Evolutionary conservation across 2,113 vertebrate species (phyloP).

Genomic region (Struthidea cinerea): DNA sequence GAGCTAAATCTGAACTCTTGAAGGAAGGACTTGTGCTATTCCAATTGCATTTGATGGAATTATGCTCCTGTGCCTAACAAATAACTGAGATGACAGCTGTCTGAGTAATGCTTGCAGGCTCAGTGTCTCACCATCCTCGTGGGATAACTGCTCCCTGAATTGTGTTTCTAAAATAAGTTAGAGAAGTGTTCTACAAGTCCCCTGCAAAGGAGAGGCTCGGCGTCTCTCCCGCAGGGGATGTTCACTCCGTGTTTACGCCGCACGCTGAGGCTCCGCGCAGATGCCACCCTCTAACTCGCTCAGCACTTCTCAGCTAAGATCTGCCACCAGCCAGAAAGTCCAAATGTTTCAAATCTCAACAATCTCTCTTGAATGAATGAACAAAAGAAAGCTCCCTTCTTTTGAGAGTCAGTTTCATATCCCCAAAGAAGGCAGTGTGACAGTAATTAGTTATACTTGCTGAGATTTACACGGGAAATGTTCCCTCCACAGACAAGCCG

Average conservation of each 20-base stretch:
- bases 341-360: neutral
- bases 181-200: neutral
- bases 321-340: neutral
- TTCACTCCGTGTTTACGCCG: neutral
- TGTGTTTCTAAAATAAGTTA: neutral
- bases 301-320: neutral
- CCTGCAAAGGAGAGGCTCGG: neutral
- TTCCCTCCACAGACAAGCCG: neutral
- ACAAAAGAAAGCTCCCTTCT: neutral
- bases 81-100: neutral
- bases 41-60: neutral
- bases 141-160: neutral
- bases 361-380: neutral
- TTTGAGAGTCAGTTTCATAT: neutral
- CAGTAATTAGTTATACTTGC: neutral
- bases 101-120: neutral
- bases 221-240: neutral
- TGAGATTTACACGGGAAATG: neutral
- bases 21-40: neutral
- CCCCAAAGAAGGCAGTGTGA: neutral
- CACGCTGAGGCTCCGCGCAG: neutral
- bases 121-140: neutral
- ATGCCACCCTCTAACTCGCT: neutral
- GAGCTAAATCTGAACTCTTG: neutral
- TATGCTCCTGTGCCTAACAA: neutral